Percentiles rank a stretch among this genome's conserved stretches.
These are phyloP conservation scores for Ips typographus DNA, from an alignment of 1,140 invertebrate species.

Conservation along the genomic window DNA sequence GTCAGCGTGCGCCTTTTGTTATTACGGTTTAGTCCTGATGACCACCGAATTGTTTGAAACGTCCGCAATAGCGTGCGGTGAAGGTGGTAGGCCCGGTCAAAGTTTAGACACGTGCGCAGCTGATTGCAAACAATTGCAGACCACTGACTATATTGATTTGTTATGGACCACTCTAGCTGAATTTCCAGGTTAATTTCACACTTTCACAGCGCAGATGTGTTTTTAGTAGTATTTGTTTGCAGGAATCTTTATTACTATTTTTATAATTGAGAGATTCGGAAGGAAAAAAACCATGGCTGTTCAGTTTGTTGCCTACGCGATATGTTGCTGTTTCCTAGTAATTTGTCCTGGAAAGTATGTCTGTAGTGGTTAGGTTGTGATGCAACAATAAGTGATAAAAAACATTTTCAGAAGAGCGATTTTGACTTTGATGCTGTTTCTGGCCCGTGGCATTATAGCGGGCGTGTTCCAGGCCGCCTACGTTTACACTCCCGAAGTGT, in stretches of 20 bases:
- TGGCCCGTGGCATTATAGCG: slow-evolving; percentile 89
- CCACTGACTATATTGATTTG: slow-evolving; percentile 88
- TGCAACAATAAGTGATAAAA: too few relatives aligned
- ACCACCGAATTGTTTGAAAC: slow-evolving; percentile 90
- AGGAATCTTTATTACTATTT: slow-evolving; percentile 91
- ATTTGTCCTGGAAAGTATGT: slow-evolving; percentile 75
- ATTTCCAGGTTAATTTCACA: slow-evolving; percentile 74
- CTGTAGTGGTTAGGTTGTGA: not conserved
- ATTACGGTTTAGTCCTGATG: slow-evolving; percentile 94
- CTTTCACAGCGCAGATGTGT: slow-evolving; percentile 2
- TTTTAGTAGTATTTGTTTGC: slow-evolving; percentile 46
- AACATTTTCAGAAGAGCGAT: slow-evolving; percentile 66
- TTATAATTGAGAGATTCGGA: slow-evolving; percentile 87
- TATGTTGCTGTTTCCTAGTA: slow-evolving; percentile 78
- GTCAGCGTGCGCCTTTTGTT: slow-evolving; percentile 93
- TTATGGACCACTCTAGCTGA: slow-evolving; percentile 94
- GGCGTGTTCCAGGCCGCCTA: slow-evolving; percentile 94
- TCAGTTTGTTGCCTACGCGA: slow-evolving; percentile 86
- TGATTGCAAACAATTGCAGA: slow-evolving; percentile 75
- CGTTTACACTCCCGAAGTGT: slow-evolving; percentile 94
- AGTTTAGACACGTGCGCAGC: slow-evolving; percentile 62
- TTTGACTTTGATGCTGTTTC: slow-evolving; percentile 82
- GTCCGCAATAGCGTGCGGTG: slow-evolving; percentile 55
- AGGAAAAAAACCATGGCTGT: slow-evolving; percentile 91
- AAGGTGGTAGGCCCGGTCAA: slow-evolving; percentile 44